Evolutionary conservation across 2,797 vertebrate species (phyloP), one percentile per base, ranked within the genome.

Genomic region (Microctenopoma stevenorrisi): DNA sequence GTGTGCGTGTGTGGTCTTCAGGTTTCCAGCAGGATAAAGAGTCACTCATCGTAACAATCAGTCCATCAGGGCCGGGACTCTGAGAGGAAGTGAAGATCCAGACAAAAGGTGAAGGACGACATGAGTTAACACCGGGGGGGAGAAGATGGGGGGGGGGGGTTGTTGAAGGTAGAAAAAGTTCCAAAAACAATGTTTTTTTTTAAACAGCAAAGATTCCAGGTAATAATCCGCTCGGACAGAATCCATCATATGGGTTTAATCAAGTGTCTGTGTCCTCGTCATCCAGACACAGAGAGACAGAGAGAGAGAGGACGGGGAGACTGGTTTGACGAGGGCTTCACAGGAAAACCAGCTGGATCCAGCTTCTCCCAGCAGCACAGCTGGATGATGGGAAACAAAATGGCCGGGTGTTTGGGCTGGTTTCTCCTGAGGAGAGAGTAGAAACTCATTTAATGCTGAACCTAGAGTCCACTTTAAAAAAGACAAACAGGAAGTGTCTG

Each of bases 21-120:
- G 66, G 61, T 77, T 85, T 78, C 73, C 68, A 54, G 71, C 46
- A 67, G 59, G 68, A 83, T 70, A 82, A 60, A 60, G 11, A 67
- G 47, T 83, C 83, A 76, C 37, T 84, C 79, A 68, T 76, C 55
- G 14, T 52, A 26, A n/a, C 58, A 51, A 42, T 71, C 78, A n/a
- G 65, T 68, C 76, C 52, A 0, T 77, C 72, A 74, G 47, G n/a
- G n/a, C n/a, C n/a, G n/a, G n/a, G n/a, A n/a, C n/a, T n/a, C n/a
- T n/a, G n/a, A n/a, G n/a, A n/a, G n/a, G 62, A 66, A 54, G 65
- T 6, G 25, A 40, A 12, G 7, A 30, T 4, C 14, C n/a, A 56
- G 52, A 65, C 30, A 2, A 14, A 35, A 67, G 43, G 35, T 53
- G 40, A 74, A 8, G 2, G 46, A 59, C 1, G 26, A 51, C 8